A percentile compares a stretch with the other conserved stretches of the same genome.
Conservation (phyloP, 2,113 vertebrate genomes). For the Butastur rufipennis region DNA sequence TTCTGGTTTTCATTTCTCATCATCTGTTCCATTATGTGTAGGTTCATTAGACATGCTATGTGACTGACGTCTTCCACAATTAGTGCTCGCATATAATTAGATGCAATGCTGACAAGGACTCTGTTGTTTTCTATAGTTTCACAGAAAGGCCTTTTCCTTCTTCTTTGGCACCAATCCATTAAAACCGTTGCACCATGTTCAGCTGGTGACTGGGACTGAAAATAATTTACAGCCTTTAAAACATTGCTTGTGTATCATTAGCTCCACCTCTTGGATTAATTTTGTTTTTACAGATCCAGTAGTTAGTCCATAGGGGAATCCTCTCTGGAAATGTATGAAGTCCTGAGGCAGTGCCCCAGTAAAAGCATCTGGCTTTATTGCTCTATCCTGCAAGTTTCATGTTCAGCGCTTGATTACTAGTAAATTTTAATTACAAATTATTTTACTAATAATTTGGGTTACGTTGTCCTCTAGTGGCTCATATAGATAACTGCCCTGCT, state of each 20-base stretch:
- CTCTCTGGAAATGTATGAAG: neutral
- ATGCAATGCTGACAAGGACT: conserved; percentile 18
- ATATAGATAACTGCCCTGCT: neutral
- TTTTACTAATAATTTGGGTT: neutral
- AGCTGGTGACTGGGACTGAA: neutral
- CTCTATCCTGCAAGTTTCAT: neutral
- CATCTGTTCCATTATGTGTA: neutral
- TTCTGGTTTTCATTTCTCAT: neutral
- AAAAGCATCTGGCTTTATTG: neutral
- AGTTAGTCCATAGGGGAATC: neutral
- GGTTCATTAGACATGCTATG: neutral
- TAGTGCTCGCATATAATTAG: neutral
- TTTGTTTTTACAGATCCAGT: neutral
- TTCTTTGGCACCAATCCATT: neutral
- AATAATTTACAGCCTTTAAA: neutral
- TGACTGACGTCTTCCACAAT: neutral
- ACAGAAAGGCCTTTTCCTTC: neutral
- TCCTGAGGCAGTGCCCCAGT: neutral
- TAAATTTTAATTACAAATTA: neutral
- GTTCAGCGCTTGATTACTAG: neutral
- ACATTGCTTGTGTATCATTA: neutral
- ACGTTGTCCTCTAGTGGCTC: conserved; percentile 34
- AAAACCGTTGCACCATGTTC: neutral
- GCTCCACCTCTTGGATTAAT: conserved; percentile 32
- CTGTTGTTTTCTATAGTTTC: conserved; percentile 31